Percentiles rank a stretch among this genome's conserved stretches.
These are phyloP conservation scores for Meliscaeva auricollis DNA, from an alignment of 2,888 invertebrate genomes.

Conservation along the genomic window DNA sequence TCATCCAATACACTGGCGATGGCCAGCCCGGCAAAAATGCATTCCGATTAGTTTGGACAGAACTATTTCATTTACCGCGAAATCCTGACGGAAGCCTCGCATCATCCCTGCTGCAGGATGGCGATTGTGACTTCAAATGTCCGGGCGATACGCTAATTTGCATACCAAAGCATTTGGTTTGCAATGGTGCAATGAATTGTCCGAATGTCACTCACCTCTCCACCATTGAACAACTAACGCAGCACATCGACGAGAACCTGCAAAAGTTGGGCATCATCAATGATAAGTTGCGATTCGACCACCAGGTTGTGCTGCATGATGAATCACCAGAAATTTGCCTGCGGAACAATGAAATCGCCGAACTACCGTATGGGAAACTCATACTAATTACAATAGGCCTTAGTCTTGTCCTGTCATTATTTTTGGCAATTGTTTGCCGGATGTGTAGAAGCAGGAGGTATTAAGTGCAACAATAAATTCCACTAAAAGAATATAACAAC, in stretches of 20 bases:
- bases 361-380: constrained; percentile 82
- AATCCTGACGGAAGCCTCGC: constrained; percentile 92
- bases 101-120: constrained; percentile 90
- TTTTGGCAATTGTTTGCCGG: constrained; percentile 82
- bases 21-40: constrained; percentile 93
- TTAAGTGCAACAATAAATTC: constrained; percentile 19
- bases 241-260: constrained; percentile 87
- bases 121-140: constrained; percentile 92
- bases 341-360: constrained; percentile 84
- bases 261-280: constrained; percentile 86
- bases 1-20: constrained; percentile 90
- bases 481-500: background rate
- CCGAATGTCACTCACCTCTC: constrained; percentile 88
- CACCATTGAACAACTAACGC: constrained; percentile 85
- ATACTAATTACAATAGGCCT: constrained; percentile 81
- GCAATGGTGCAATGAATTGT: constrained; percentile 95
- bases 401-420: constrained; percentile 81
- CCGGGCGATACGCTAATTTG: constrained; percentile 93
- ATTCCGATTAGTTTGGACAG: constrained; percentile 96
- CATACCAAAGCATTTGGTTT: constrained; percentile 92
- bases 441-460: constrained; percentile 80
- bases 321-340: constrained; percentile 91
- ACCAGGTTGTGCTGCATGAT: constrained; percentile 87
- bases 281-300: constrained; percentile 84
- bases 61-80: constrained; percentile 93